Base-by-base conservation (phyloP, 2,797 vertebrate species). In the Sebastes reedi region DNA sequence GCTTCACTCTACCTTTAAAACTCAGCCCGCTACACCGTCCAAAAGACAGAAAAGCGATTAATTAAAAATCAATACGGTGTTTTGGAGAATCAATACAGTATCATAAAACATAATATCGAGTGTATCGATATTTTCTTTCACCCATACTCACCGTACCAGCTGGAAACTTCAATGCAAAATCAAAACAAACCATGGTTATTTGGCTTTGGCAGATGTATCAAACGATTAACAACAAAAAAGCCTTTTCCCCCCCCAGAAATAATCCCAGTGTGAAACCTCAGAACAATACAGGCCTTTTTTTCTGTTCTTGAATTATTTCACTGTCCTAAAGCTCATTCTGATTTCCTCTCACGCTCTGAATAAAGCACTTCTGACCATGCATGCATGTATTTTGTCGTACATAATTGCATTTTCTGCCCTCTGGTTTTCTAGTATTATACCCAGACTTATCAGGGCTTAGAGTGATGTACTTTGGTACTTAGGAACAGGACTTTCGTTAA, bases 151-250 rank as follows among this genome's bases (percentile, higher is more conserved):
- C 27, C 34, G 24, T 61, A 69, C 76, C 52, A 79, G 66, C 77
- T 89, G 80, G 50, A 86, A 80, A 89, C 79, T 87, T 39, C 60
- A 22, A 54, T 77, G 79, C 73, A 56, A 79, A 90, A 87, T 90
- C 77, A 89, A 91, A 91, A 90, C 87, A 89, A 89, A 72, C 65
- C 83, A 75, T 12, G 80, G 59, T 60, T 85, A 66, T 84, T 90
- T 86, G 87, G 74, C 67, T 88, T 87, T 83, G 56, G 39, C 72
- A 72, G 79, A 88, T 90, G 62, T 59, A 52, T 52, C 58, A 3
- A 55, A n/a, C 3, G 13, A 66, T 73, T 66, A 32, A 70, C 80
- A 82, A 77, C 66, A 78, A 75, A 75, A 71, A 42, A 20, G 20
- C 0, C 11, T 30, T 72, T 64, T 29, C 6, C 12, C n/a, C 55